phyloP scores from a whole-genome alignment of 2,797 vertebrate genomes.

The Enteromius mattozi region DNA sequence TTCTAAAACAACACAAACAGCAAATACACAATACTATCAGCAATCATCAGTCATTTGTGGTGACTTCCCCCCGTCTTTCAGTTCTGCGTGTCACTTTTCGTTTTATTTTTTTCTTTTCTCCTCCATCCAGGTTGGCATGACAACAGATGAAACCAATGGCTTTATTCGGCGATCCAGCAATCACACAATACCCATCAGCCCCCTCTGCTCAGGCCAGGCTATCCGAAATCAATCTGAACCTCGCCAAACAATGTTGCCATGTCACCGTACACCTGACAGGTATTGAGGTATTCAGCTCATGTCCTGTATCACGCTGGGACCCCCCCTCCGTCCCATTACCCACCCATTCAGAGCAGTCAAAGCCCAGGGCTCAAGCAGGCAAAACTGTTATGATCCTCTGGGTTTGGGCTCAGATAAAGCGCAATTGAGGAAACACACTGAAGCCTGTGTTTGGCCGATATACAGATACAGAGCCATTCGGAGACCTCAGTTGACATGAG shows the following conservation, averaged over 20 bases:
- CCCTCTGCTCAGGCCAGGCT: slow-evolving; percentile 81
- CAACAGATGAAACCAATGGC: slow-evolving; percentile 83
- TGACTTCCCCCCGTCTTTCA: slow-evolving; percentile 4
- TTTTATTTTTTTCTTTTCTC: slow-evolving; percentile 48
- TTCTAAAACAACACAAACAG: neutral
- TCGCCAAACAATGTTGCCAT: slow-evolving; percentile 86
- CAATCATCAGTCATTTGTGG: neutral
- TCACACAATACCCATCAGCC: slow-evolving; percentile 81
- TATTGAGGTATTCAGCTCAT: slow-evolving; percentile 74
- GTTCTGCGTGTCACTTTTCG: neutral
- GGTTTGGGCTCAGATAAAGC: slow-evolving; percentile 54
- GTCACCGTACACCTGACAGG: slow-evolving; percentile 92
- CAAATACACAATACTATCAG: neutral
- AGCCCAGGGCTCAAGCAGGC: slow-evolving; percentile 30
- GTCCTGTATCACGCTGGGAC: slow-evolving; percentile 61
- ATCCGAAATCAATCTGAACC: slow-evolving; percentile 86
- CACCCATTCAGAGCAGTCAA: slow-evolving; percentile 47
- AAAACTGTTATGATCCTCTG: slow-evolving; percentile 40
- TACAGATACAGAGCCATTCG: slow-evolving; percentile 47
- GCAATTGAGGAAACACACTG: slow-evolving; percentile 56
- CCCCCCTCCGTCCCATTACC: slow-evolving; percentile 64
- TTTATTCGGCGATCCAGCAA: slow-evolving; percentile 83
- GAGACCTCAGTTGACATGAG: slow-evolving; percentile 44
- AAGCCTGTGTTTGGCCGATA: slow-evolving; percentile 49
- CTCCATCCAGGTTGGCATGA: slow-evolving; percentile 80